phyloP scores from a whole-genome alignment of 2,797 vertebrate genomes.

The Enteromius thamalakanensis region DNA sequence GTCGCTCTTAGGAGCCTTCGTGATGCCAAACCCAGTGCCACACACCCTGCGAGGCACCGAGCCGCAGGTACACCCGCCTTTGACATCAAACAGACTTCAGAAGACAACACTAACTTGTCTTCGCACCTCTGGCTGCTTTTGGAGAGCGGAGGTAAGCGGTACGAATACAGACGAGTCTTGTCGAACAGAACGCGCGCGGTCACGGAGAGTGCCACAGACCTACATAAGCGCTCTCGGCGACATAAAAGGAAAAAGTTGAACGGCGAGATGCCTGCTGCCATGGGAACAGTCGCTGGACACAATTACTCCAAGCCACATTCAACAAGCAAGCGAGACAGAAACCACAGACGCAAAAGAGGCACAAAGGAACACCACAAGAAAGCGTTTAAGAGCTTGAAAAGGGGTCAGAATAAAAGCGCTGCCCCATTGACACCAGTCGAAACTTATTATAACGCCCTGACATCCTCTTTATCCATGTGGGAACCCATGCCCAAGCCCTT shows the following conservation, averaged over 20 bases:
- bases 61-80: constrained; percentile 75
- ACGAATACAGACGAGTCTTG: constrained; percentile 65
- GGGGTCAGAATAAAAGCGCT: constrained; percentile 67
- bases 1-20: constrained; percentile 59
- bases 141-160: constrained; percentile 61
- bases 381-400: constrained; percentile 69
- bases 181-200: constrained; percentile 65
- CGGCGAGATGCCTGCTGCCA: constrained; percentile 64
- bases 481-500: constrained; percentile 75
- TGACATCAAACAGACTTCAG: constrained; percentile 21
- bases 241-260: constrained; percentile 78
- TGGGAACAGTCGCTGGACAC: constrained; percentile 76
- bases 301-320: constrained; percentile 71
- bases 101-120: constrained; percentile 63
- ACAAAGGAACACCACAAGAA: constrained; percentile 80
- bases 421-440: constrained; percentile 62
- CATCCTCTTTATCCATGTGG: constrained; percentile 66
- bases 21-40: constrained; percentile 65
- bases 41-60: constrained; percentile 58
- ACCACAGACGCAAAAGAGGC: constrained; percentile 74
- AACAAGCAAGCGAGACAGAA: constrained; percentile 68
- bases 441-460: constrained; percentile 43
- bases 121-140: constrained; percentile 60
- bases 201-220: constrained; percentile 59
- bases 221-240: constrained; percentile 67